Evolutionary conservation across 2,888 invertebrate genomes (phyloP).

Genomic region (Leistus spinibarbis): DNA sequence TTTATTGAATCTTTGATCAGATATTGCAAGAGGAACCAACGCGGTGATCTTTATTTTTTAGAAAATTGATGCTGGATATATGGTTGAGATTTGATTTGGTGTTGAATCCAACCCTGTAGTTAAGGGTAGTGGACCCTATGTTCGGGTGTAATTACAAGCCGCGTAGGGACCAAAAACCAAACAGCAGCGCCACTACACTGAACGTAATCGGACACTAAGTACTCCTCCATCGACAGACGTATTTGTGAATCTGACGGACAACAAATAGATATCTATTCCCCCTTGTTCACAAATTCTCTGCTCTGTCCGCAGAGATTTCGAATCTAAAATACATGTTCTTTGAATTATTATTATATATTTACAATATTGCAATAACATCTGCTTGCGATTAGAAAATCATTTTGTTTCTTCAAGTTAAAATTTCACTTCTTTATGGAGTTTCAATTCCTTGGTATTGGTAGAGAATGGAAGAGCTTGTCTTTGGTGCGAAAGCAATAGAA

Average conservation of each 20-base stretch:
- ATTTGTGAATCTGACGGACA: slow-evolving; percentile 10
- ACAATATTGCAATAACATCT: background rate
- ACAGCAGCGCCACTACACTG: slow-evolving; percentile 30
- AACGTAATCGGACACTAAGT: slow-evolving; percentile 37
- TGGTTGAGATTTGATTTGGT: background rate
- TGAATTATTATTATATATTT: background rate
- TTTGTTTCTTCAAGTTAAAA: too few species aligned
- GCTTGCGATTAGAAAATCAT: too few species aligned
- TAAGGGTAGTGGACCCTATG: slow-evolving; percentile 9
- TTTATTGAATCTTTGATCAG: too few species aligned
- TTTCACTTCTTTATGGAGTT: too few species aligned
- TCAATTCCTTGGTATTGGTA: too few species aligned
- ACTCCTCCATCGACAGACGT: slow-evolving; percentile 16
- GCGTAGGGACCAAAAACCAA: slow-evolving; percentile 33
- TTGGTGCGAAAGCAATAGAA: background rate
- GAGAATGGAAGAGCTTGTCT: too few species aligned
- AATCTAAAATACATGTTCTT: background rate
- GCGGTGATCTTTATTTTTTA: background rate
- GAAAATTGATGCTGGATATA: background rate
- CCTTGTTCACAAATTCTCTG: background rate
- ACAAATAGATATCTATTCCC: slow-evolving; percentile 6
- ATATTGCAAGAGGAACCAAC: too few species aligned
- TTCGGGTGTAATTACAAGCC: slow-evolving; percentile 36
- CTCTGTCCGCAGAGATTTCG: background rate
- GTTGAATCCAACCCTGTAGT: background rate